Percentiles rank a stretch among this genome's conserved stretches.
These are phyloP conservation scores for Pangasianodon hypophthalmus DNA, from an alignment of 2,113 vertebrate species.

Conservation along the genomic window DNA sequence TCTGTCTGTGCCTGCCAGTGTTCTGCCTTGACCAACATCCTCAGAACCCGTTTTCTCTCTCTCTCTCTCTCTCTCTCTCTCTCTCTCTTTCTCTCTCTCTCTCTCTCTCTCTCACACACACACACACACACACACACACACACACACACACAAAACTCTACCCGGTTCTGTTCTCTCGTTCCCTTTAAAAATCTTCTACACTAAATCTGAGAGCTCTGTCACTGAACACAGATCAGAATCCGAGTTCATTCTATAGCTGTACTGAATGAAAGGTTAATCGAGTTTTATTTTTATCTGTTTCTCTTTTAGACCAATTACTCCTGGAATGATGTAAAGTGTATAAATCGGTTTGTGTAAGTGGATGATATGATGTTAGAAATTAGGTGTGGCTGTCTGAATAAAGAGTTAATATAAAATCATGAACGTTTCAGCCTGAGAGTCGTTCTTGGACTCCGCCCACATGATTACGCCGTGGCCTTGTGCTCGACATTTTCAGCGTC, in stretches of 20 bases:
- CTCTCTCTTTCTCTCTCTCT: background rate
- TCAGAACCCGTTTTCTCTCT: background rate
- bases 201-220: conserved; percentile 34
- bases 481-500: background rate
- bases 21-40: conserved; percentile 40
- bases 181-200: conserved; percentile 35
- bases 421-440: background rate
- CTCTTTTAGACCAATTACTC: conserved; percentile 61
- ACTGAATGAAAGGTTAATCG: conserved; percentile 25
- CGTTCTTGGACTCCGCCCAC: background rate
- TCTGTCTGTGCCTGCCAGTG: conserved; percentile 43
- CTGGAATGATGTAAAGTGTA: conserved; percentile 72
- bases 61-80: background rate
- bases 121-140: background rate
- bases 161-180: background rate
- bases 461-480: background rate
- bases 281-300: conserved; percentile 52
- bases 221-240: background rate
- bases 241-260: conserved; percentile 20
- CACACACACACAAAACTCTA: background rate
- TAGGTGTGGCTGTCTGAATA: conserved; percentile 77
- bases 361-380: conserved; percentile 58
- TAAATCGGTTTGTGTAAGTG: conserved; percentile 66
- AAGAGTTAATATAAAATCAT: conserved; percentile 56
- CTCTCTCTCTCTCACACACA: background rate